A percentile compares a stretch with the other conserved stretches of the same genome.
These are phyloP conservation scores for Xenotilapia longispinis DNA, from an alignment of 2,113 vertebrate genomes.

Conservation along the genomic window DNA sequence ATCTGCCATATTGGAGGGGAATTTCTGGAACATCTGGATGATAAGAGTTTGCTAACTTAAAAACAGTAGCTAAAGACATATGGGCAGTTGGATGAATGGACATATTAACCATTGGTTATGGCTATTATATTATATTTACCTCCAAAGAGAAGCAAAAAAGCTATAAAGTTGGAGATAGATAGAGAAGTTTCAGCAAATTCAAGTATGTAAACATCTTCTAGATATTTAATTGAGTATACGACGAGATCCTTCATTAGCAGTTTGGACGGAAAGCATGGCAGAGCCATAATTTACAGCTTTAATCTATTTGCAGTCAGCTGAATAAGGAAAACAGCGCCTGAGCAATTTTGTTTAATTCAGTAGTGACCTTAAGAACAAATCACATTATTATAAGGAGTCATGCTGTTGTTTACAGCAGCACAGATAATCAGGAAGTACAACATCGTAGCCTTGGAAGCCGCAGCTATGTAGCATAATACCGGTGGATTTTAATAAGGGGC, in stretches of 20 bases:
- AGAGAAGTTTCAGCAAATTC: neutral
- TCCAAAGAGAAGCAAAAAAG: neutral
- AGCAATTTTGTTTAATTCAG: neutral
- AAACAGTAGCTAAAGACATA: neutral
- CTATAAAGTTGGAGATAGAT: neutral
- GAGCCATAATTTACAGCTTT: neutral
- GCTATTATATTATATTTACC: neutral
- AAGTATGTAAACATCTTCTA: neutral
- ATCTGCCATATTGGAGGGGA: neutral
- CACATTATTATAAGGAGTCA: constrained; percentile 8
- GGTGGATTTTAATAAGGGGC: neutral
- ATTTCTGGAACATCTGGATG: neutral
- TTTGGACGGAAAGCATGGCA: neutral
- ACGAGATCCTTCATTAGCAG: neutral
- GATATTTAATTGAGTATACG: neutral
- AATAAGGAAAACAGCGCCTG: neutral
- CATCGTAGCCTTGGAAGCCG: neutral
- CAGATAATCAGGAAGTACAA: neutral
- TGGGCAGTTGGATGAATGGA: neutral
- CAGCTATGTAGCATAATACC: neutral
- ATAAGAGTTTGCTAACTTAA: neutral
- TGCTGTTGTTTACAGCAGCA: constrained; percentile 7
- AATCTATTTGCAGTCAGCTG: neutral
- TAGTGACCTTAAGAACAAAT: constrained; percentile 35
- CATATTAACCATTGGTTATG: neutral